Evolutionary conservation across 1,140 invertebrate species (phyloP), one percentile per base, ranked within the genome.

Genomic region (Branchinecta lynchi): DNA sequence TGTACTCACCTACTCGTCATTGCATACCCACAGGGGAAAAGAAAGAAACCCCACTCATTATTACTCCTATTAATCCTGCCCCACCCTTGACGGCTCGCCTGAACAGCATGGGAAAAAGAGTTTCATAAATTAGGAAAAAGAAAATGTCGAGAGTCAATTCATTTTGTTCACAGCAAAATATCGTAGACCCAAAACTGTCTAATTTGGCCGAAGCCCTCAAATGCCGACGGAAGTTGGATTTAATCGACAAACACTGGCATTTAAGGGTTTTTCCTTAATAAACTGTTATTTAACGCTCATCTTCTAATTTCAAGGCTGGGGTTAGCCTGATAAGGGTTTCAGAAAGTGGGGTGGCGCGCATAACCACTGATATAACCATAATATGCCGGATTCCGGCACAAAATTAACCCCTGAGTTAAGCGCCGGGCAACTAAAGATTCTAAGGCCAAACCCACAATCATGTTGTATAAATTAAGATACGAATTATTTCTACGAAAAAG

Each of bases 51-150:
- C 32, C 32, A 32, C 32, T 32, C 32, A 32, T 32, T 32, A 32
- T 32, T 32, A 32, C 32, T 32, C 32, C 32, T 32, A 60, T 15
- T 20, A 60, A 60, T 60, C 12, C 12, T 15, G 51, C 51, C 51
- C 51, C 51, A 60, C 51, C 51, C 51, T 20, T 15, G 12, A 32
- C 12, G 51, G 51, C 51, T 60, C 51, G 17, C 12, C 51, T 60
- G 51, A 12, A 60, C 51, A 60, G 51, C 51, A 60, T 60, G 51
- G 51, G 51, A 60, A 60, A 60, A 60, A 60, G 51, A 60, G 51
- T 60, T 60, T 60, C 51, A 60, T 60, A 60, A 60, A 60, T 60
- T 60, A 60, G 17, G 51, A 12, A 60, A 60, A 60, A 60, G 17
- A 12, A 60, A 60, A 60, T 6, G 51, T 15, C 51, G 51, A 20